phyloP scores from a whole-genome alignment of 1,140 invertebrate genomes.

The Bombus vancouverensis region DNA sequence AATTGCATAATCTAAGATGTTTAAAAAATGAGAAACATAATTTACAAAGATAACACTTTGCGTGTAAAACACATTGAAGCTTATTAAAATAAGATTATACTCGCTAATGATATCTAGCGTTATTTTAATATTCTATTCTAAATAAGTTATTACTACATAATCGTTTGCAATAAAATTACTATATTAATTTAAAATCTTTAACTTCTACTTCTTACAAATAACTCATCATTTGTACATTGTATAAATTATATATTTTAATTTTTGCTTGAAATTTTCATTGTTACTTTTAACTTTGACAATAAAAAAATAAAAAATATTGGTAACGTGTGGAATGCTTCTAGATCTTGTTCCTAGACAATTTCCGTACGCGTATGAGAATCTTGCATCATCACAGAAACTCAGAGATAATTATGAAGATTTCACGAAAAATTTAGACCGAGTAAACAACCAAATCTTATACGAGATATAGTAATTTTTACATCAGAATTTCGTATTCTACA shows the following conservation, averaged over 20 bases:
- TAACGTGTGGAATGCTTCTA: neutral
- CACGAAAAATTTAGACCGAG: neutral
- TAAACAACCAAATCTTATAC: constrained; percentile 19
- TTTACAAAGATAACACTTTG: neutral
- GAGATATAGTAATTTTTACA: neutral
- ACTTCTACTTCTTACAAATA: neutral
- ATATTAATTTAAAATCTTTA: neutral
- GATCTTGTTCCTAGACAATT: neutral
- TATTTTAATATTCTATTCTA: neutral
- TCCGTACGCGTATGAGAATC: neutral
- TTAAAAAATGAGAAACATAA: neutral
- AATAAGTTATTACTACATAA: neutral
- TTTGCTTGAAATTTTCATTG: neutral
- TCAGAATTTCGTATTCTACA: neutral
- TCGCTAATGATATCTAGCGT: neutral
- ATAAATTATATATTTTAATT: neutral
- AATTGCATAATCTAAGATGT: neutral
- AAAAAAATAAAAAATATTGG: too few relatives aligned
- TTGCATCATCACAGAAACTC: constrained; percentile 6
- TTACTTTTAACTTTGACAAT: neutral
- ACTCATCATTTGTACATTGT: neutral
- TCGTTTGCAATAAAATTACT: neutral
- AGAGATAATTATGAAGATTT: constrained; percentile 24
- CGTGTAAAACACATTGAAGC: neutral
- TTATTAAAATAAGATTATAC: neutral